These are phyloP conservation scores for Tylochromis polylepis DNA, from an alignment of 2,113 vertebrate genomes.

Conservation along the genomic window DNA sequence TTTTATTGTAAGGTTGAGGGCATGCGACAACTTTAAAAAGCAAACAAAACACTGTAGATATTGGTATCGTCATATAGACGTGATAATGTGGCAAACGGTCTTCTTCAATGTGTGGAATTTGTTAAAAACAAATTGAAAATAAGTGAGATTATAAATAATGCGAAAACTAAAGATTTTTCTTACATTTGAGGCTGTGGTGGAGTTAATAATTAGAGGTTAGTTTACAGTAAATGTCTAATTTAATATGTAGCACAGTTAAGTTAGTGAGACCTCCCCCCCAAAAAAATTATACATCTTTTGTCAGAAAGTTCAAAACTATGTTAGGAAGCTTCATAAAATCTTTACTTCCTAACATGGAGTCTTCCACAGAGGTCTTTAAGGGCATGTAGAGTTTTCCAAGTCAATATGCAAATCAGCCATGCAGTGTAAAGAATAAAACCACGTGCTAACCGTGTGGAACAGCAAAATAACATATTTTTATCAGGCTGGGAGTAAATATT, in stretches of 20 bases:
- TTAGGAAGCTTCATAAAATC: not conserved
- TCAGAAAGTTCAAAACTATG: not conserved
- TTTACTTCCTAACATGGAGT: not conserved
- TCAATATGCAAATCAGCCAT: constrained; percentile 8
- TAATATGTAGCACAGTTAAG: not conserved
- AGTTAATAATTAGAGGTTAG: not conserved
- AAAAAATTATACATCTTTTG: not conserved
- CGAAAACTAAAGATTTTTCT: not conserved
- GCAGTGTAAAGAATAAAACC: constrained; percentile 30
- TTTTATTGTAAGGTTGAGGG: not conserved
- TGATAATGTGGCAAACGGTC: no score
- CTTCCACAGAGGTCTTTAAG: not conserved
- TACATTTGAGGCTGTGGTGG: not conserved
- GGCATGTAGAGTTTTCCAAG: not conserved
- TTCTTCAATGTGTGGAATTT: no score
- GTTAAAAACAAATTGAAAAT: no score
- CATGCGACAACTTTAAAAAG: not conserved
- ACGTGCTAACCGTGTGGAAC: not conserved
- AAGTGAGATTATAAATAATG: not conserved
- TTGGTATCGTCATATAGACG: not conserved
- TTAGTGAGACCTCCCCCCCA: not conserved
- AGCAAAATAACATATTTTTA: constrained; percentile 31
- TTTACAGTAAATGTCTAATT: not conserved
- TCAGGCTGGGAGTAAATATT: constrained; percentile 17
- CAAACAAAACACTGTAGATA: not conserved